Evolutionary conservation across 2,797 vertebrate species (phyloP).

Genomic region (Pangasius sanitwongsei): DNA sequence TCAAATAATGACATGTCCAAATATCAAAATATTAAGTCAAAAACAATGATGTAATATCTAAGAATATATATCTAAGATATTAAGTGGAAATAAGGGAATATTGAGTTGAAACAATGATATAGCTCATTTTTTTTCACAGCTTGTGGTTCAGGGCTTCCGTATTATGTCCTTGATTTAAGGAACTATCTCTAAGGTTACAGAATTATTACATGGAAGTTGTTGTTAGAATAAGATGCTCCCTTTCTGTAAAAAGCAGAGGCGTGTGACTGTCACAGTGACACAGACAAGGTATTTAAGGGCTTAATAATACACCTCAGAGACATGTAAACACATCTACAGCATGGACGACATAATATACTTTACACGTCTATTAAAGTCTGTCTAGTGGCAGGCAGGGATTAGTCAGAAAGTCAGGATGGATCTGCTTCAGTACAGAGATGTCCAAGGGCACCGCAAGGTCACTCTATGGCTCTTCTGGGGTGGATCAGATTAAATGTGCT

Average conservation of each 20-base stretch:
- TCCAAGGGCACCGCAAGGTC: constrained; percentile 43
- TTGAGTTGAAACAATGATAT: not conserved
- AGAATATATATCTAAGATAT: too few species aligned
- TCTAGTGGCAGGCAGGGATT: constrained; percentile 40
- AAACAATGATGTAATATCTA: not conserved
- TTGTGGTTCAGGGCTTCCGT: not conserved
- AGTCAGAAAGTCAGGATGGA: constrained; percentile 10
- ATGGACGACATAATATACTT: constrained; percentile 37
- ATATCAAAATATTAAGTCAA: not conserved
- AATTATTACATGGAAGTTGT: not conserved
- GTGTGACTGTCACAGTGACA: constrained; percentile 11
- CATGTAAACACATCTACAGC: constrained; percentile 35
- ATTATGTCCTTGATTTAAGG: not conserved
- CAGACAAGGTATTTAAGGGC: constrained; percentile 19
- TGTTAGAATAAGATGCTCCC: constrained; percentile 1
- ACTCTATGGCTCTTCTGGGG: not conserved
- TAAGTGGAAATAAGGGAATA: not conserved
- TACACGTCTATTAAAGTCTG: constrained; percentile 40
- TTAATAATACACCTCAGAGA: constrained; percentile 42
- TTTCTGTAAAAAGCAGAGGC: constrained; percentile 35
- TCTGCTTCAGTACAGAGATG: constrained; percentile 11
- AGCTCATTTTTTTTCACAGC: not conserved
- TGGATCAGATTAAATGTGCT: constrained; percentile 26
- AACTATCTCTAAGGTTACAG: not conserved
- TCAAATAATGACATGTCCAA: too few species aligned